Base-by-base conservation (phyloP, 1,140 invertebrate species). In the Aphelenchoides avenae region DNA sequence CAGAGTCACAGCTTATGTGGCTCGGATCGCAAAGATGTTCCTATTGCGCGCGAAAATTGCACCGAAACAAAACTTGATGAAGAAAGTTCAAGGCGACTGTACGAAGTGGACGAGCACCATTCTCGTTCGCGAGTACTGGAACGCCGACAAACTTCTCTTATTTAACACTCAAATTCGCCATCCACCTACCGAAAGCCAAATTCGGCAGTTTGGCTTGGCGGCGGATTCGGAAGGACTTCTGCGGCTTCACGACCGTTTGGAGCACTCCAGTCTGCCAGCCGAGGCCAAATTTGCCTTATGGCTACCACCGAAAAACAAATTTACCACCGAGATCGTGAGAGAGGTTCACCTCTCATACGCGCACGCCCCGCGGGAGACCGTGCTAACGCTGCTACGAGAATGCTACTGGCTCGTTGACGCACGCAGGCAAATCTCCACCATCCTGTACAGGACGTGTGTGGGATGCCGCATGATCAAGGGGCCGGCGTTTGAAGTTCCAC, bases 281-380 rank as follows among this genome's bases (percentile, higher is more conserved):
- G 48, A 51, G 37, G 24, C 48, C 11, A 50, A 13, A 13, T 13
- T 46, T n/a, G 49, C 50, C 11, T 33, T 57, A 9, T 47, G 52
- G 49, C 9, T 52, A 13, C 9, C 15, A n/a, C 50, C 7, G 11
- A 51, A 57, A 15, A 53, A n/a, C 9, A 11, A 13, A n/a, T 11
- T 50, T 47, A 57, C 51, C 11, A n/a, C 9, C 20, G 15, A 54
- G 15, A 9, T 52, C 53, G 57, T 52, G n/a, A n/a, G 52, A 24
- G n/a, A 52, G 9, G 15, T 52, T 9, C 51, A 52, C 22, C 11
- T 15, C 11, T n/a, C 46, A 9, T 11, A 9, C 7, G 20, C 9
- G 41, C 51, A 52, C 27, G 53, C 9, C 9, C 15, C 49, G 11
- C 9, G 15, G 11, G 15, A 11, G 22, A 18, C 31, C 51, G 57